These are phyloP conservation scores for Pygmarrhopalites habei DNA, from an alignment of 1,140 invertebrate species.

Conservation along the genomic window DNA sequence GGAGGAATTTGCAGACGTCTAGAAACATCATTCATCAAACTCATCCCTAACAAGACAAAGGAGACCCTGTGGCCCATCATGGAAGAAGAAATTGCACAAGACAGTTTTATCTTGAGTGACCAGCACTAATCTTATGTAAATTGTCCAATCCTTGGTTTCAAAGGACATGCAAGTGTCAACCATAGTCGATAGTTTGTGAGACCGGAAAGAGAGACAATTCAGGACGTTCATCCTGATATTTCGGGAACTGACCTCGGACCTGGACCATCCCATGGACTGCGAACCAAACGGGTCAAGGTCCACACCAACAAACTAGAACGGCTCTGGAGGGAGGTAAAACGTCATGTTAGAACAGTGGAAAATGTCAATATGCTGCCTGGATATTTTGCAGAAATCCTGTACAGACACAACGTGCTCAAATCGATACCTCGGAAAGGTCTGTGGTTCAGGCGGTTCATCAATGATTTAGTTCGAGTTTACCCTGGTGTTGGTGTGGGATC, in stretches of 20 bases:
- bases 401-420: neutral
- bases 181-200: constrained; percentile 23
- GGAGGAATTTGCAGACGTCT: constrained; percentile 16
- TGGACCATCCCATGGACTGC: too few species aligned
- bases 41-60: neutral
- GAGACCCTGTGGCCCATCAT: constrained; percentile 10
- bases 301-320: constrained; percentile 21
- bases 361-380: neutral
- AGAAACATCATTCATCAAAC: constrained; percentile 7
- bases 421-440: neutral
- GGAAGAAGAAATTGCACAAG: neutral
- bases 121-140: neutral
- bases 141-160: neutral
- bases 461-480: neutral
- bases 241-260: too few species aligned
- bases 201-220: neutral
- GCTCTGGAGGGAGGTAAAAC: constrained; percentile 15
- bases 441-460: neutral
- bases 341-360: neutral
- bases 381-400: neutral
- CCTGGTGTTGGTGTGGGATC: neutral
- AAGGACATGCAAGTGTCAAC: too few species aligned
- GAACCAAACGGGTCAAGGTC: too few species aligned
- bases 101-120: constrained; percentile 9
- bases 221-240: neutral